Evolutionary conservation across 2,113 vertebrate species (phyloP).

Genomic region (Melanotaenia duboulayi): DNA sequence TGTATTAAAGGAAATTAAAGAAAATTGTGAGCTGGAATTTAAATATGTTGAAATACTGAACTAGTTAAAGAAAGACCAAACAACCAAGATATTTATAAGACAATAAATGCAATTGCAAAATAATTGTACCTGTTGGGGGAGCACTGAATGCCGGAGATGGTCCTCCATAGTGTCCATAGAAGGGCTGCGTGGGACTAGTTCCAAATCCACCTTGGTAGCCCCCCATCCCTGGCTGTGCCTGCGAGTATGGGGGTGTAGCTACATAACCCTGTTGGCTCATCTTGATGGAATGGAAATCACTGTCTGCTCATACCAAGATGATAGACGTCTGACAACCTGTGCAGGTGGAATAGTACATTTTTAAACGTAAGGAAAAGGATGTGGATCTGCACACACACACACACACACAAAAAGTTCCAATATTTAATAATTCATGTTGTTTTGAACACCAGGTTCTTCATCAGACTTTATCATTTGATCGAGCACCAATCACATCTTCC

Average conservation of each 20-base stretch:
- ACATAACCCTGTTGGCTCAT: slow-evolving; percentile 98
- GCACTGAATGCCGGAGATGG: slow-evolving; percentile 74
- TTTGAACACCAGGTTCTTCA: too few relatives aligned
- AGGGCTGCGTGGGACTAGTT: slow-evolving; percentile 78
- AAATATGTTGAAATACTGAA: slow-evolving; percentile 12
- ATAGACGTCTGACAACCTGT: slow-evolving; percentile 43
- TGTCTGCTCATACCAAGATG: slow-evolving; percentile 78
- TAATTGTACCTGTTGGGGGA: slow-evolving; percentile 84
- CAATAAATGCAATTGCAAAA: not conserved
- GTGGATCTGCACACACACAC: not conserved
- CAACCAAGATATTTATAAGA: not conserved
- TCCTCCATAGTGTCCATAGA: slow-evolving; percentile 88
- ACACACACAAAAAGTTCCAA: too few relatives aligned
- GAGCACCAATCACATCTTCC: too few relatives aligned
- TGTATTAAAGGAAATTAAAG: not conserved
- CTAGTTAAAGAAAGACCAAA: slow-evolving; percentile 1
- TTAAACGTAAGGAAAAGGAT: not conserved
- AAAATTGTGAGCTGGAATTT: too few relatives aligned
- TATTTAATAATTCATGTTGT: too few relatives aligned
- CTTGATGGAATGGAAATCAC: slow-evolving; percentile 47
- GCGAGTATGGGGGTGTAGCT: slow-evolving; percentile 91
- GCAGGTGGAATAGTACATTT: not conserved
- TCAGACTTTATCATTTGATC: too few relatives aligned
- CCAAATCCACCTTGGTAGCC: slow-evolving; percentile 86
- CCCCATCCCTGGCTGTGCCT: slow-evolving; percentile 91